Base-by-base conservation (phyloP, 2,113 vertebrate genomes). In the Nicator chloris region DNA sequence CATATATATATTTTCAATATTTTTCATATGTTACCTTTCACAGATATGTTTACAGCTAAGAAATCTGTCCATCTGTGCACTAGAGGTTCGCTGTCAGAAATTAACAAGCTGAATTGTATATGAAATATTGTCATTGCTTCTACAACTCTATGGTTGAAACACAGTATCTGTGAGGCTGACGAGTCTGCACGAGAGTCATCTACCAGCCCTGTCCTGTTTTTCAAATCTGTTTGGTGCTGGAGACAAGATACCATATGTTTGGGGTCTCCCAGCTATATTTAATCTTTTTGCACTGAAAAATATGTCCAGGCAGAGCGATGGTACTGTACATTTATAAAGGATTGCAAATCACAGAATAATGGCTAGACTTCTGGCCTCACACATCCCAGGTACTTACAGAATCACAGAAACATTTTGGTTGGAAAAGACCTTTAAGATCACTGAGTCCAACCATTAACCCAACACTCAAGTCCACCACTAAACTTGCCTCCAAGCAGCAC, bases 81-180 rank as follows among this genome's bases (percentile, higher is more conserved):
- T 61, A 39, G 21, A 73, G 11, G 15, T 59, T 86, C 27, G 12
- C 60, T 50, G 21, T 70, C 56, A 92, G 28, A 66, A 94, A 63
- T 21, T 8, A 72, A 27, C 28, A 82, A 66, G 35, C 23, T n/a
- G 54, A 50, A 35, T 22, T 24, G 5, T n/a, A 8, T 6, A 21
- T 5, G 9, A 79, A 87, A 84, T 66, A 31, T 13, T 79, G 64
- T 28, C 13, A 35, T 30, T 86, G 45, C 31, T 86, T 73, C 53
- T 69, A 15, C 49, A 64, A 7, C 19, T 49, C 75, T 11, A 2
- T 3, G 3, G 23, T 28, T 82, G 31, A 53, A 63, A 72, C 31
- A 51, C 0, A 1, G 0, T 35, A 30, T 59, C 69, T 51, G 44
- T 42, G 42, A 20, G 9, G 13, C 35, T 73, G 60, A 71, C 57